Percentiles rank a stretch among this genome's conserved stretches.
Evolutionary conservation across 2,888 invertebrate species (phyloP).

Genomic region (Chrysomela aeneicollis): DNA sequence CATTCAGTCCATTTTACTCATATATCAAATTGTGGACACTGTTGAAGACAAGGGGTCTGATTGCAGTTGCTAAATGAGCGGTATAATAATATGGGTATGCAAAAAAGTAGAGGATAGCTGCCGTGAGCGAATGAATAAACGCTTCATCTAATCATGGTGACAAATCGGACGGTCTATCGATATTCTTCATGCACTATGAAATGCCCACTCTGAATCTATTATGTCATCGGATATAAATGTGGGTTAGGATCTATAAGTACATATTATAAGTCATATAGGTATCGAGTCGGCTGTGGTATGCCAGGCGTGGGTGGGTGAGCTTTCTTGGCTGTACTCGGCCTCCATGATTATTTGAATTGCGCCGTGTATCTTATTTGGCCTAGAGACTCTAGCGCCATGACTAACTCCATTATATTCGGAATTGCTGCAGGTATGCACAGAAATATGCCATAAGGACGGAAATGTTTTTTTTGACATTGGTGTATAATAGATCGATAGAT

Average conservation of each 20-base stretch:
- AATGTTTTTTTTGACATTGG: too few relatives aligned
- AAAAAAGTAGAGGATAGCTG: too few relatives aligned
- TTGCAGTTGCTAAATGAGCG: too few relatives aligned
- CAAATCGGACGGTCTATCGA: background rate
- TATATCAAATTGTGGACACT: too few relatives aligned
- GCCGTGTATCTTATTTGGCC: slow-evolving; percentile 51
- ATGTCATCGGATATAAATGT: slow-evolving; percentile 42
- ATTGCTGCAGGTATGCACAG: too few relatives aligned
- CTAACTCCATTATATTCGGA: background rate
- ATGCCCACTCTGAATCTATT: slow-evolving; percentile 25
- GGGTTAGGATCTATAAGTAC: slow-evolving; percentile 39
- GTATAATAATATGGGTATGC: too few relatives aligned
- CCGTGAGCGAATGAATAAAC: too few relatives aligned
- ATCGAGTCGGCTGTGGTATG: slow-evolving; percentile 49
- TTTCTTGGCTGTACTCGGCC: slow-evolving; percentile 25
- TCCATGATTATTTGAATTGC: slow-evolving; percentile 50
- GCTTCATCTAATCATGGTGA: background rate
- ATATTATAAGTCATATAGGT: too few relatives aligned
- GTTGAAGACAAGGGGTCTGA: too few relatives aligned
- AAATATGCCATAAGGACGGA: too few relatives aligned
- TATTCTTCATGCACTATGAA: background rate
- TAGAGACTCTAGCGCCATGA: slow-evolving; percentile 36
- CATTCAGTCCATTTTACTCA: too few relatives aligned
- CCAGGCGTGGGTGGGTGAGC: slow-evolving; percentile 53
- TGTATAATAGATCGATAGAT: too few relatives aligned